Evolutionary conservation across 1,140 invertebrate species (phyloP).

Genomic region (Ceratina japonica): DNA sequence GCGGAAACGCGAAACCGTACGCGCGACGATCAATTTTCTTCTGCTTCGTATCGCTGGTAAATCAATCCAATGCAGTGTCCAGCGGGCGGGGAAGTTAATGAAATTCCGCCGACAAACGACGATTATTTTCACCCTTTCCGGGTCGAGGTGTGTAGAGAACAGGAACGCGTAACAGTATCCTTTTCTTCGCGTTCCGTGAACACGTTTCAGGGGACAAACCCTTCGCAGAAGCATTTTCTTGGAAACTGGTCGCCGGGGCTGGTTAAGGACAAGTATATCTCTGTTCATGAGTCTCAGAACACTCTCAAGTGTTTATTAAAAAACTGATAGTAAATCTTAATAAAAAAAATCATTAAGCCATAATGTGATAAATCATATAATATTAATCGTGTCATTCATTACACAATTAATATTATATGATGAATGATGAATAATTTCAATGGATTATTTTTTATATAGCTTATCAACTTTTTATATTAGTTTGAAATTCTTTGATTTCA

Average conservation of each 20-base stretch:
- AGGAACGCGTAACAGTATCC: constrained; percentile 26
- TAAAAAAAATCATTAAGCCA: too few species aligned
- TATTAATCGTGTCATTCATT: too few species aligned
- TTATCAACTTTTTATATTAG: too few species aligned
- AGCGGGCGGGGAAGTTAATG: not conserved
- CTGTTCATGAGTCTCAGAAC: too few species aligned
- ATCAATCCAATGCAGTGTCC: constrained; percentile 11
- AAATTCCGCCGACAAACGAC: constrained; percentile 41
- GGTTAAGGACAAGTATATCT: too few species aligned
- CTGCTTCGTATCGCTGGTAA: constrained; percentile 9
- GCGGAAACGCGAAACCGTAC: not conserved
- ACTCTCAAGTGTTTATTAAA: too few species aligned
- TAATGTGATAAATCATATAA: too few species aligned
- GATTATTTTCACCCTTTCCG: constrained; percentile 32
- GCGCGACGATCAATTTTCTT: constrained; percentile 4
- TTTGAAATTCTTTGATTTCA: too few species aligned
- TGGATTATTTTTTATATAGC: too few species aligned
- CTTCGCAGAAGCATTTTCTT: constrained; percentile 19
- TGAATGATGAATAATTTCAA: too few species aligned
- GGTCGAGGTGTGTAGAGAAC: not conserved
- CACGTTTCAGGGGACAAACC: constrained; percentile 21
- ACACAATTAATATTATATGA: too few species aligned
- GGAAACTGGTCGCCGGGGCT: constrained; percentile 1
- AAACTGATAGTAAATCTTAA: too few species aligned
- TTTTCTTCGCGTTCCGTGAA: constrained; percentile 21